Evolutionary conservation across 2,113 vertebrate species (phyloP), one percentile per base, ranked within the genome.

Genomic region (Erinaceus europaeus): DNA sequence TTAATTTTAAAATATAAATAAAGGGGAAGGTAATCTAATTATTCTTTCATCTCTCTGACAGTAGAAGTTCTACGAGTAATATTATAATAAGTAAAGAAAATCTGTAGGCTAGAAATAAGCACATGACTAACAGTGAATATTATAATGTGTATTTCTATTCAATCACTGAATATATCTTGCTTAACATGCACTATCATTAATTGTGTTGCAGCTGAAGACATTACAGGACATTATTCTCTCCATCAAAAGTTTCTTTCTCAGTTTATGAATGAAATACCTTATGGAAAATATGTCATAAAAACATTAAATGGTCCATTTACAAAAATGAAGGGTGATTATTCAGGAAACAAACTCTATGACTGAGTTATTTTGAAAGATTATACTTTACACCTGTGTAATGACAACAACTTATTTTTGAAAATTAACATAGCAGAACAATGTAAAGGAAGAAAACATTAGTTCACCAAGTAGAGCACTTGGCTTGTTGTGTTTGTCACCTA

Each of bases 1-100:
- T 29, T 91, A 69, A 69, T 61, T 88, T 67, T 79, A 50, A 90
- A 80, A 64, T 78, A 74, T 23, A 78, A 67, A 68, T 32, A 79
- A 55, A 2, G 21, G 3, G 18, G 29, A 4, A 15, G 9, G 4
- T 78, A 59, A 48, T 59, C 20, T 13, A 62, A 64, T 38, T 55
- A 61, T 61, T 5, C 5, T 5, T 91, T 80, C 3, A 40, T 32
- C 10, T 67, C 13, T 25, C 21, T 78, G 11, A 93, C 67, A 82
- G 86, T 59, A 32, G 29, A n/a, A n/a, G n/a, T n/a, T n/a, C n/a
- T n/a, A n/a, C n/a, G n/a, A 40, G 40, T 6, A 53, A 18, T 34
- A 73, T 34, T n/a, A 12, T 5, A 79, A 86, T 71, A 57, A 36
- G n/a, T 11, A 65, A 71, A 46, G 38, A 29, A 38, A 65, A 53